These are phyloP conservation scores for Noctilio leporinus DNA, from an alignment of 2,113 vertebrate species.

Conservation along the genomic window DNA sequence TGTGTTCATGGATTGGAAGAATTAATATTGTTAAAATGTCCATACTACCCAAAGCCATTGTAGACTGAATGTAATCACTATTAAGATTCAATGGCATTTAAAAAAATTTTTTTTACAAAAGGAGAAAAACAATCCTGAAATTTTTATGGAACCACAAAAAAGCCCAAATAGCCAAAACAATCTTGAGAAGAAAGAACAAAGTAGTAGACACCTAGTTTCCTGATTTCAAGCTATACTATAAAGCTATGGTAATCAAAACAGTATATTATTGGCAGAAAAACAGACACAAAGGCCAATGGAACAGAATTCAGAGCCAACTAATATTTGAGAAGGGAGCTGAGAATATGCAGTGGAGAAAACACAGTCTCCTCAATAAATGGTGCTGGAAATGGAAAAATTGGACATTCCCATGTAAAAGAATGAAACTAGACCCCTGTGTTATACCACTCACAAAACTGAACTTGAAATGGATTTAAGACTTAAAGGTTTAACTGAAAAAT, in stretches of 20 bases:
- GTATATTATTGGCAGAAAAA: neutral
- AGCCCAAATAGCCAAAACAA: neutral
- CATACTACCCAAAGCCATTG: neutral
- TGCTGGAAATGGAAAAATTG: neutral
- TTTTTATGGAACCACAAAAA: neutral
- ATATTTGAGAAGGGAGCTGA: neutral
- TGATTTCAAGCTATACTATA: neutral
- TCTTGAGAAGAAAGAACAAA: neutral
- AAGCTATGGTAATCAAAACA: neutral
- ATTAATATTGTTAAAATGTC: neutral
- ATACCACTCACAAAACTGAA: neutral
- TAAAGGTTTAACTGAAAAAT: neutral
- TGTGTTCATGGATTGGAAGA: neutral
- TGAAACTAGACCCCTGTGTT: neutral
- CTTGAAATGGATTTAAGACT: neutral
- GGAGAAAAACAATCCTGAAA: neutral
- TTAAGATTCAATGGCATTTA: neutral
- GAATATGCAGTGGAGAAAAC: neutral
- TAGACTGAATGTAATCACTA: neutral
- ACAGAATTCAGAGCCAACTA: neutral
- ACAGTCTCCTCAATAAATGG: neutral
- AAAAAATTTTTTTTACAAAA: neutral
- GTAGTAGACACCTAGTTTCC: neutral
- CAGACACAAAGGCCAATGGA: neutral
- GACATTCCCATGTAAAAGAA: neutral